Percentiles rank a stretch among this genome's conserved stretches.
phyloP scores from a whole-genome alignment of 1,140 invertebrate genomes.

The Platorchestia sp. region DNA sequence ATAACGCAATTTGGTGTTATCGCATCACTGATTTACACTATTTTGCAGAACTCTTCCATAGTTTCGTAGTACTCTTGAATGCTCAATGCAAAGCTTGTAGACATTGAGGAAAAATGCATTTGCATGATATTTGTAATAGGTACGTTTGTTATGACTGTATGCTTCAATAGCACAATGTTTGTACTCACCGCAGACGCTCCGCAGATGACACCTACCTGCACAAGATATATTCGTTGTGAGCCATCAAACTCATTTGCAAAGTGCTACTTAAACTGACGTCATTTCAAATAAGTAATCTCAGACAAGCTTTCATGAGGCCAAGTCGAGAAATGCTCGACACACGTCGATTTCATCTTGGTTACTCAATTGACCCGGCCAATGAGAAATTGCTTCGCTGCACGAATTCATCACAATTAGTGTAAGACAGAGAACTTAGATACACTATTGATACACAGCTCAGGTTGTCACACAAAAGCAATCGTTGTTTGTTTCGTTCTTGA shows the following conservation, averaged over 20 bases:
- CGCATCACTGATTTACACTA: neutral
- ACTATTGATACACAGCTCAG: neutral
- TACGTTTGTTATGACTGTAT: neutral
- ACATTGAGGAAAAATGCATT: no score
- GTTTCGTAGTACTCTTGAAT: neutral
- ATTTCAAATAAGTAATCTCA: neutral
- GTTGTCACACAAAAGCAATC: neutral
- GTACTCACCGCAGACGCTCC: neutral
- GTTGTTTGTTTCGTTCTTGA: neutral
- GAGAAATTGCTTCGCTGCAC: neutral
- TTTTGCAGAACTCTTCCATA: neutral
- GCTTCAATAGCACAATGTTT: neutral
- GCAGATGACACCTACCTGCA: neutral
- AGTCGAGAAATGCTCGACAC: neutral
- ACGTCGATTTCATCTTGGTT: neutral
- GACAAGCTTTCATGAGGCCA: neutral
- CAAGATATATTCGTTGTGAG: neutral
- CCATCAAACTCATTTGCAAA: neutral
- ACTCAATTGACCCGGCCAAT: neutral
- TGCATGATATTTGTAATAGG: no score
- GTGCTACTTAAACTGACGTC: neutral
- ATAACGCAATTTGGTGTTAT: no score
- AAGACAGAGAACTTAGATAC: neutral
- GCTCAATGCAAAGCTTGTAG: no score
- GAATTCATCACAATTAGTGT: neutral